Evolutionary conservation across 2,113 vertebrate genomes (phyloP).

Genomic region (Myocastor coypus): DNA sequence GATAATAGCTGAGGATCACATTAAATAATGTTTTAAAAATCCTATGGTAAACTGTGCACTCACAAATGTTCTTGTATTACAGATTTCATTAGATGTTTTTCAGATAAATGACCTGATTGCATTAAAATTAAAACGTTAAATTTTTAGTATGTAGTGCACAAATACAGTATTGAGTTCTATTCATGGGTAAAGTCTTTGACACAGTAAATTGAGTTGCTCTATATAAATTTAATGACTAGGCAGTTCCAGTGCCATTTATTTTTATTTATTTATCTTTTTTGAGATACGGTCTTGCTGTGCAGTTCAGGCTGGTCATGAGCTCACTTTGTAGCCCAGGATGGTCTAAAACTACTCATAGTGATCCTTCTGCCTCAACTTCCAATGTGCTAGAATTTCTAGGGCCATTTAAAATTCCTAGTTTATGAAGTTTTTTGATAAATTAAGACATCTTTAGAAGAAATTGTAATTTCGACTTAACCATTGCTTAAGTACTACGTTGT

Average conservation of each 20-base stretch:
- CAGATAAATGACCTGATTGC: constrained; percentile 1
- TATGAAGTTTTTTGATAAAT: neutral
- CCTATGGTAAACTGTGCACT: neutral
- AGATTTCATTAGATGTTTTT: constrained; percentile 22
- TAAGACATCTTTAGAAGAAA: constrained; percentile 13
- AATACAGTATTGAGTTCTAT: neutral
- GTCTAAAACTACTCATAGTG: too few species aligned
- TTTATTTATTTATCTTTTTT: too few species aligned
- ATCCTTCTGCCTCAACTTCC: too few species aligned
- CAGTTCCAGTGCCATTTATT: neutral
- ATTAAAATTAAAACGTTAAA: constrained; percentile 53
- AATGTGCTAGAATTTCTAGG: neutral
- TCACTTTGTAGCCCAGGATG: too few species aligned
- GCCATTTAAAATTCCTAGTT: constrained; percentile 19
- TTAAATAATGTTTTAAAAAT: constrained; percentile 55
- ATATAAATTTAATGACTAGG: neutral
- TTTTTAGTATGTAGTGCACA: constrained; percentile 4
- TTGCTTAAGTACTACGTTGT: constrained; percentile 27
- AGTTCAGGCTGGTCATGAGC: too few species aligned
- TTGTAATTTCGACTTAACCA: neutral
- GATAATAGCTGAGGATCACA: constrained; percentile 37
- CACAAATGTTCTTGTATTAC: constrained; percentile 16
- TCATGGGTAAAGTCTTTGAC: neutral
- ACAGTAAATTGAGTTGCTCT: neutral
- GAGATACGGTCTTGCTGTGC: too few species aligned